Base-by-base conservation (phyloP, 2,888 invertebrate species). In the Cosmorhoe ocellata region DNA sequence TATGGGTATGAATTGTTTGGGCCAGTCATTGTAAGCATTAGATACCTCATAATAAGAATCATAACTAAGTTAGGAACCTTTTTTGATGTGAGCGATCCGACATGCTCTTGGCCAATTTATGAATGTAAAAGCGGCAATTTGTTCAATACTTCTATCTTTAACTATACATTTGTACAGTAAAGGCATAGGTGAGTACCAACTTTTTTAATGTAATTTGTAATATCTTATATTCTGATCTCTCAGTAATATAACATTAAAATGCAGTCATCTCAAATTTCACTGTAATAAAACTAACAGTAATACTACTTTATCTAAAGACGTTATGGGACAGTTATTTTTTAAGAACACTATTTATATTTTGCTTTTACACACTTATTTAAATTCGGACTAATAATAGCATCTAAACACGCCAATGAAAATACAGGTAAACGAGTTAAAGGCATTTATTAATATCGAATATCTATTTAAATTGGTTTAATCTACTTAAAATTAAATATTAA, bases 221-320 rank as follows among this genome's bases (percentile, higher is more conserved):
- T 24, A 22, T 43, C 10, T 34, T 32, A 38, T 30, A 39, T 34
- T 27, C 14, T 42, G 37, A 37, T 45, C 31, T 42, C 14, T 24
- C 39, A 32, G 40, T 45, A 45, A 53, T 39, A 45, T 51, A 11
- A 43, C 45, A 57, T 48, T 46, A 43, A 53, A 53, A 48, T 53
- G 44, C 43, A 32, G 28, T 26, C 45, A 41, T 48, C 51, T 56
- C 50, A 49, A 53, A 52, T 58, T 47, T 58, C 58, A 51, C 47
- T 43, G 51, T 55, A 46, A 56, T 59, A 62, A 59, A 59, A 52
- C 40, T 52, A 59, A 59, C 61, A 56, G 59, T 54, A 56, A 27
- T 18, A 27, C 37, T 32, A 51, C 46, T 51, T 33, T 34, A 39
- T 50, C 50, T 45, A 40, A 32, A 50, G 39, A 46, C 26, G 31